Conservation (phyloP, 2,797 vertebrate genomes). For the Chelmon rostratus region DNA sequence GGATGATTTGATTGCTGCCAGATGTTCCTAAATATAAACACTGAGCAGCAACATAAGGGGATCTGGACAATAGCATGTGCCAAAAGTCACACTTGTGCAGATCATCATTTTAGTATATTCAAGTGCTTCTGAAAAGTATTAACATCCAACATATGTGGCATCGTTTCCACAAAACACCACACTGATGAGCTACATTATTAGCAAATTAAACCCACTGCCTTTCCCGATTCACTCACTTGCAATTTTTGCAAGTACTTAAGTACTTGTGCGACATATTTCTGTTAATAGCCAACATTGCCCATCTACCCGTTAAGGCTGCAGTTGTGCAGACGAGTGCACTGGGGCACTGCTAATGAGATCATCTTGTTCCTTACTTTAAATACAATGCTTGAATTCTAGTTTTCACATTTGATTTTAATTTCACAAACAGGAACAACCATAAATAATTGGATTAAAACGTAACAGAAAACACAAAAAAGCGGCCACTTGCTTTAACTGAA, state of each 20-base stretch:
- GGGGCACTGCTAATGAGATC: neutral
- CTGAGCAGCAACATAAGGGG: neutral
- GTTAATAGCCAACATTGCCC: conserved; percentile 4
- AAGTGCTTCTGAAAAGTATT: conserved; percentile 7
- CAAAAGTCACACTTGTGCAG: neutral
- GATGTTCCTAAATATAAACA: conserved; percentile 22
- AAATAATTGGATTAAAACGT: conserved; percentile 22
- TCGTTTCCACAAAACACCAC: conserved; percentile 1
- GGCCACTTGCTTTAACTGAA: conserved; percentile 30
- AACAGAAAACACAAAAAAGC: conserved; percentile 36
- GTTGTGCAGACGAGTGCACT: neutral
- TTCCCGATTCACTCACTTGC: neutral
- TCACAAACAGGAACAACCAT: conserved; percentile 8
- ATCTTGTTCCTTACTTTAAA: neutral
- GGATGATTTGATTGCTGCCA: conserved; percentile 37
- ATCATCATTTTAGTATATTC: conserved; percentile 9
- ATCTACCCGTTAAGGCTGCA: neutral
- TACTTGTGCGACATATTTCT: neutral
- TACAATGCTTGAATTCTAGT: neutral
- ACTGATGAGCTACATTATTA: conserved; percentile 17
- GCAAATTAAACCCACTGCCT: conserved; percentile 16
- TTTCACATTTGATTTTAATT: conserved; percentile 3
- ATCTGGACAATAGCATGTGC: conserved; percentile 17
- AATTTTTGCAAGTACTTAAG: neutral
- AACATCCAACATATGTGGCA: conserved; percentile 2